These are phyloP conservation scores for Diadophis punctatus DNA, from an alignment of 2,113 vertebrate genomes.

Conservation along the genomic window DNA sequence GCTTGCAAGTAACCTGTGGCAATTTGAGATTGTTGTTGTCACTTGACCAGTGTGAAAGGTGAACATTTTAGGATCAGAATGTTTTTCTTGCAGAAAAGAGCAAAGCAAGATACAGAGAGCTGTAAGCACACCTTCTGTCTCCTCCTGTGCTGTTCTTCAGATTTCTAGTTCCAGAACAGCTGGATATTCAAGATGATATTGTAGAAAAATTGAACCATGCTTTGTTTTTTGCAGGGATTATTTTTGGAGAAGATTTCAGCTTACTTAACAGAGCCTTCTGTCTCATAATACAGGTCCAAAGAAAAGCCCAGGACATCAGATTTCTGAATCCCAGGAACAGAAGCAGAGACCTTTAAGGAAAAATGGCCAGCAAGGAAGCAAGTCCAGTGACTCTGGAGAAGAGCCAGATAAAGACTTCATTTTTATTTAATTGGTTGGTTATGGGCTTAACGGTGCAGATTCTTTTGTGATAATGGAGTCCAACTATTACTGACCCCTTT, in stretches of 20 bases:
- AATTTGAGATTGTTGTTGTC: not conserved
- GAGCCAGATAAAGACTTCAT: slow-evolving; percentile 90
- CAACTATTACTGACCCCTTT: slow-evolving; percentile 44
- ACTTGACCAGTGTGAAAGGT: not conserved
- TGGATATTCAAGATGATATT: not conserved
- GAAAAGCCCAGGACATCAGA: slow-evolving; percentile 68
- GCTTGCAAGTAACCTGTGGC: not conserved
- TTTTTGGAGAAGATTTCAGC: not conserved
- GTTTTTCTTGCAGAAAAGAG: not conserved
- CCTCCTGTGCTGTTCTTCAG: not conserved
- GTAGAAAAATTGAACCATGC: not conserved
- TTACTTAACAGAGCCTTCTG: not conserved
- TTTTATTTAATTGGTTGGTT: slow-evolving; percentile 73
- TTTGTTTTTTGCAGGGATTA: not conserved
- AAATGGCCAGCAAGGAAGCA: slow-evolving; percentile 75
- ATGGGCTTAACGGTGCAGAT: slow-evolving; percentile 35
- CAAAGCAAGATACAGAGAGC: not conserved
- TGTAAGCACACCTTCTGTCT: not conserved
- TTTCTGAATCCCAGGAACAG: slow-evolving; percentile 72
- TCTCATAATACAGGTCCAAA: slow-evolving; percentile 67
- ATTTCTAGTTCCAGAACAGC: not conserved
- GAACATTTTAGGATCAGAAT: not conserved
- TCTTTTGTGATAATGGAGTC: slow-evolving; percentile 49
- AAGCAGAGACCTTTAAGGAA: slow-evolving; percentile 75
- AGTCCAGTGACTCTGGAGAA: slow-evolving; percentile 83